Conservation (phyloP, 2,113 vertebrate genomes). For the Urocitellus parryii region DNA sequence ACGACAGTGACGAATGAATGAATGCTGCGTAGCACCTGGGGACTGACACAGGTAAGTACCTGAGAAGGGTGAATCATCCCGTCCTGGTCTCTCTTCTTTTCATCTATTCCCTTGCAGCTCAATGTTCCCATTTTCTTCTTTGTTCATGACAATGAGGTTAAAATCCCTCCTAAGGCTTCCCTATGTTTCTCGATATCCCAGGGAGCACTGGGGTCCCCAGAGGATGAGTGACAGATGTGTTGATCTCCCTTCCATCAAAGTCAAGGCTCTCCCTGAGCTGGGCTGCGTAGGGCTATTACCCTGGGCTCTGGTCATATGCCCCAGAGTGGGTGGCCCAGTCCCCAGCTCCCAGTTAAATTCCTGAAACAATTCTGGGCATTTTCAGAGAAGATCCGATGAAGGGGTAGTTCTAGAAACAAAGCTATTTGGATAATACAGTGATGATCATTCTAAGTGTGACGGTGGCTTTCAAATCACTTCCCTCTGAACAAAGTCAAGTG, state of each 20-base stretch:
- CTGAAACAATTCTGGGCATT: conserved; percentile 41
- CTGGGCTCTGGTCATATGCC: not conserved
- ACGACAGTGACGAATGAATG: not conserved
- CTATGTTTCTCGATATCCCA: not conserved
- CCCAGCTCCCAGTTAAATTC: not conserved
- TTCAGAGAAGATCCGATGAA: conserved; percentile 7
- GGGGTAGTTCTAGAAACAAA: conserved; percentile 40
- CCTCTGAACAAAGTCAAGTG: conserved; percentile 78
- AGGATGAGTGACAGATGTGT: not conserved
- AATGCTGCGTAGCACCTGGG: not conserved
- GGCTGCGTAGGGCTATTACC: not conserved
- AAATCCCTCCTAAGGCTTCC: not conserved
- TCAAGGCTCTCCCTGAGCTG: not conserved
- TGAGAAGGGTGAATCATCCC: not conserved
- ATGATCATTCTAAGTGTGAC: conserved; percentile 57
- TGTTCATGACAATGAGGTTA: not conserved
- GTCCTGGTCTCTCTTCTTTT: not conserved
- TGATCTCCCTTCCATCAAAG: not conserved
- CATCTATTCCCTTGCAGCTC: not conserved
- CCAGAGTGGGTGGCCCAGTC: not conserved
- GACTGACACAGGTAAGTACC: accelerated
- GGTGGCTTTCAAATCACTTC: conserved; percentile 65
- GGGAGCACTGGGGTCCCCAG: not conserved
- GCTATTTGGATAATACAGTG: conserved; percentile 36
- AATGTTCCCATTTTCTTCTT: not conserved